Evolutionary conservation across 1,140 invertebrate genomes (phyloP).

Genomic region (Drosophila funebris): DNA sequence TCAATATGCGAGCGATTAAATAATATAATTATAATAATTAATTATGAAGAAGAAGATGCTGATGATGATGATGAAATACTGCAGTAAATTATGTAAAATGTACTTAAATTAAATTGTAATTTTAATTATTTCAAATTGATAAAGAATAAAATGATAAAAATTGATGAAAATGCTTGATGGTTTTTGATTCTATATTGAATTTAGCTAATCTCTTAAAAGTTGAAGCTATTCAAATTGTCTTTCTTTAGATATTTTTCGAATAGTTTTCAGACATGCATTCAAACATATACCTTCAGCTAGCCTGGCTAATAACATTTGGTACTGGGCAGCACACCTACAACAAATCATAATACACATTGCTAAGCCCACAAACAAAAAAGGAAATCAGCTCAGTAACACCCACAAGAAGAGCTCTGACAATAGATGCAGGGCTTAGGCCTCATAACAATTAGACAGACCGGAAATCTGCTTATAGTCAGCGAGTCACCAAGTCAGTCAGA

Average conservation of each 20-base stretch:
- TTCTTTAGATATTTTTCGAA: too few relatives aligned
- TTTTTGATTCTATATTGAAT: neutral
- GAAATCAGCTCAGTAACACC: conserved; percentile 60
- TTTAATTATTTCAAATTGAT: conserved; percentile 81
- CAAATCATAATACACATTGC: conserved; percentile 11
- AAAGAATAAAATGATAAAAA: conserved; percentile 71
- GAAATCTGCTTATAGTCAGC: conserved; percentile 74
- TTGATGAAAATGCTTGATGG: conserved; percentile 21
- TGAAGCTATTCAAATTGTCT: too few relatives aligned
- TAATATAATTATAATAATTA: conserved; percentile 31
- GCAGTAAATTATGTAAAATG: conserved; percentile 76
- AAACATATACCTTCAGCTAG: neutral
- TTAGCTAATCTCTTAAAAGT: too few relatives aligned
- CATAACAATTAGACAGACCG: conserved; percentile 76
- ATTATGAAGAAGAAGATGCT: conserved; percentile 32
- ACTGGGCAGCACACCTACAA: conserved; percentile 1
- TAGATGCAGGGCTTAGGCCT: conserved; percentile 43
- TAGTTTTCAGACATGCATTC: too few relatives aligned
- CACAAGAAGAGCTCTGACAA: conserved; percentile 47
- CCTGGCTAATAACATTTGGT: neutral
- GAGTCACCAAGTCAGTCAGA: conserved; percentile 41
- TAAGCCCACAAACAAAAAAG: neutral
- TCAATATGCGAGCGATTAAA: conserved; percentile 28
- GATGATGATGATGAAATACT: conserved; percentile 52
- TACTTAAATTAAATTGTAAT: conserved; percentile 82